Conservation (phyloP, 2,888 invertebrate species). For the Carterocephalus palaemon region DNA sequence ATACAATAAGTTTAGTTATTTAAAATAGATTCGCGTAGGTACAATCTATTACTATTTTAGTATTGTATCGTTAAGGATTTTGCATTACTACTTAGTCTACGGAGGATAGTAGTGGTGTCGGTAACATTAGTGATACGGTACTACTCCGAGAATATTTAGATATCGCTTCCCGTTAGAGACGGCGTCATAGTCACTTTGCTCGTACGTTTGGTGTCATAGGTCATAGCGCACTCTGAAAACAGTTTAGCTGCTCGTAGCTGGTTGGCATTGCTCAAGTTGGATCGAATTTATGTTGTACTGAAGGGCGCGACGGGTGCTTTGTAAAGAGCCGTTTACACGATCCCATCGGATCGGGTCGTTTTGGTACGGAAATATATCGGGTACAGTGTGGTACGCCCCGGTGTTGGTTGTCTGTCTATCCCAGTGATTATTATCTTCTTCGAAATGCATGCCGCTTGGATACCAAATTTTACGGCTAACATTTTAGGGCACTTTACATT, state of each 20-base stretch:
- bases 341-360: not conserved
- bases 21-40: slow-evolving; percentile 50
- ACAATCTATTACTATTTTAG: slow-evolving; percentile 53
- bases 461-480: not conserved
- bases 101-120: slow-evolving; percentile 30
- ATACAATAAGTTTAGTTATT: slow-evolving; percentile 61
- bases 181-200: slow-evolving; percentile 25
- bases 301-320: slow-evolving; percentile 33
- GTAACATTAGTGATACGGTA: too few species aligned
- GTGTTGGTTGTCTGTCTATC: not conserved
- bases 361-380: not conserved
- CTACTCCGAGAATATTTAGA: slow-evolving; percentile 32
- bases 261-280: slow-evolving; percentile 36
- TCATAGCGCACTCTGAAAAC: slow-evolving; percentile 42
- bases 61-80: slow-evolving; percentile 50
- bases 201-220: slow-evolving; percentile 33
- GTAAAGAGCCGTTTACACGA: slow-evolving; percentile 26
- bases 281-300: slow-evolving; percentile 37
- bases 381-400: too few species aligned
- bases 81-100: slow-evolving; percentile 43
- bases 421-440: slow-evolving; percentile 6
- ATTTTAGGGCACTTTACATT: slow-evolving; percentile 33
- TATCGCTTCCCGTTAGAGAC: slow-evolving; percentile 32
- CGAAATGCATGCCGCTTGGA: too few species aligned
- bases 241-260: slow-evolving; percentile 32